These are phyloP conservation scores for Tamias sibiricus DNA, from an alignment of 2,113 vertebrate species.

Conservation along the genomic window DNA sequence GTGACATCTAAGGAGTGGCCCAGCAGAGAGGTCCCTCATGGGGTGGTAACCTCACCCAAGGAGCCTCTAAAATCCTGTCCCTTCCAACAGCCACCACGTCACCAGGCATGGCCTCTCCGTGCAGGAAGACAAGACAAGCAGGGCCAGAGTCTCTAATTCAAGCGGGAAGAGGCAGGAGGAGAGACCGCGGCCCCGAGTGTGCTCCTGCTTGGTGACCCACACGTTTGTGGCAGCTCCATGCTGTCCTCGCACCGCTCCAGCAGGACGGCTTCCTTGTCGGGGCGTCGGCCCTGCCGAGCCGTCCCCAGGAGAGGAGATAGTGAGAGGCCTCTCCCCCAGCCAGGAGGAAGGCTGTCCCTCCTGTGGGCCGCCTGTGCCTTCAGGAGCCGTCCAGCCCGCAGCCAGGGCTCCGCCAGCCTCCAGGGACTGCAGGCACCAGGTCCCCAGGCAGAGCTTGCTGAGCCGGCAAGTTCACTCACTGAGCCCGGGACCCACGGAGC, in stretches of 20 bases:
- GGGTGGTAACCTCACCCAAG: background rate
- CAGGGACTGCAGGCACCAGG: background rate
- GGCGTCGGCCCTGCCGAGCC: background rate
- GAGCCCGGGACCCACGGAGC: background rate
- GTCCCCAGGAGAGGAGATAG: background rate
- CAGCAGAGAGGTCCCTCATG: background rate
- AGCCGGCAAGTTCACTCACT: no score
- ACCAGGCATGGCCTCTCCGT: background rate
- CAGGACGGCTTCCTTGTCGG: no score
- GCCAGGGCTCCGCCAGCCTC: background rate
- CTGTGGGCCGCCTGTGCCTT: rapidly evolving
- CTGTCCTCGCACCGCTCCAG: background rate
- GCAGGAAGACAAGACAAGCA: background rate
- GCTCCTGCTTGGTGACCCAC: background rate
- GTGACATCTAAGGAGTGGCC: background rate
- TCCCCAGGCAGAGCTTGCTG: no score
- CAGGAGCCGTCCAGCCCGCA: background rate
- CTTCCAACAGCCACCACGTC: background rate
- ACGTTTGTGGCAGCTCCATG: background rate
- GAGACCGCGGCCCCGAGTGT: background rate
- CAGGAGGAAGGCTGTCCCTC: background rate
- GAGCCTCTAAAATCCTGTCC: background rate
- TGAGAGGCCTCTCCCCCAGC: background rate
- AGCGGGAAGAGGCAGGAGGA: background rate
- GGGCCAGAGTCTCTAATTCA: background rate